phyloP scores from a whole-genome alignment of 2,113 vertebrate genomes.

The Oreotrochilus melanogaster region DNA sequence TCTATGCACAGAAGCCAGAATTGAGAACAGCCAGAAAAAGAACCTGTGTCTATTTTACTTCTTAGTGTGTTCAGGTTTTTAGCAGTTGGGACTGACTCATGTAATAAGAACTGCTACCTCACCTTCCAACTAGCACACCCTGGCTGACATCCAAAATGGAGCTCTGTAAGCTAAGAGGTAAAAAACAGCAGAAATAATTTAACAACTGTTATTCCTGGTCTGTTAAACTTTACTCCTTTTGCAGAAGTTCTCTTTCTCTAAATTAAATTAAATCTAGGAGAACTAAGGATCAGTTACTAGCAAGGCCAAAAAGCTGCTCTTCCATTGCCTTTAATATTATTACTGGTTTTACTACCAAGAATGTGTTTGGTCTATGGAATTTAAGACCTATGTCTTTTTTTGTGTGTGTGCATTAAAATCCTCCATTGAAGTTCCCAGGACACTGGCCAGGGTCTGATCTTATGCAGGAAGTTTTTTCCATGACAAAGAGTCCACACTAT shows the following conservation, averaged over 20 bases:
- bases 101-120: constrained; percentile 7
- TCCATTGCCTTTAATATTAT: background rate
- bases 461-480: fast-evolving
- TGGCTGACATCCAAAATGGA: background rate
- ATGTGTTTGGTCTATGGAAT: background rate
- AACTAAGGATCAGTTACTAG: background rate
- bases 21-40: background rate
- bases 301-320: background rate
- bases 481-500: background rate
- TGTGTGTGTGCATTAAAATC: background rate
- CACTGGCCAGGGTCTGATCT: background rate
- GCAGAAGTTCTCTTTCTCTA: background rate
- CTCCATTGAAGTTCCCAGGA: background rate
- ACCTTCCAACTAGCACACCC: background rate
- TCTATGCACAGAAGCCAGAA: background rate
- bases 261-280: background rate
- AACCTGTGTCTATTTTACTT: background rate
- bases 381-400: background rate
- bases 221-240: background rate
- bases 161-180: background rate
- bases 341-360: background rate
- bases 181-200: constrained; percentile 21
- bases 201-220: background rate
- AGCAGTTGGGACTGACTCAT: background rate
- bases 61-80: background rate